These are phyloP conservation scores for Zosterops japonicus DNA, from an alignment of 2,113 vertebrate genomes.

Conservation along the genomic window DNA sequence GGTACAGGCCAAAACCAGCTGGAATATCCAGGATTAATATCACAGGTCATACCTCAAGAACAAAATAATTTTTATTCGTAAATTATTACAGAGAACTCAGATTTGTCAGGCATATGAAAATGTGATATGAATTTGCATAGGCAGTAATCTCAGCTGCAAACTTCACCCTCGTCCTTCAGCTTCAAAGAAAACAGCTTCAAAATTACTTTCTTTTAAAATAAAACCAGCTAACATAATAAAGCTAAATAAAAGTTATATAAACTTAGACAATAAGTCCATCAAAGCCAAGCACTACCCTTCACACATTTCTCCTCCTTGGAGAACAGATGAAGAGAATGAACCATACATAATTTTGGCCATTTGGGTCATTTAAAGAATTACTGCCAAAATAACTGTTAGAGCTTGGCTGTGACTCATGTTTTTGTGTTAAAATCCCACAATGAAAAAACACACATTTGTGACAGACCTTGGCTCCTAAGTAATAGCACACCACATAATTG, in stretches of 20 bases:
- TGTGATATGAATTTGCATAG: background rate
- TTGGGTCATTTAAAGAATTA: conserved; percentile 1
- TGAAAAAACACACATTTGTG: background rate
- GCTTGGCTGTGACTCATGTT: conserved; percentile 19
- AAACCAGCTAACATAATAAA: background rate
- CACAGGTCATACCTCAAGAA: background rate
- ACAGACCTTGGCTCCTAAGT: background rate
- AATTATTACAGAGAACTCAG: background rate
- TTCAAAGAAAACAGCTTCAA: background rate
- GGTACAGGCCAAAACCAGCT: background rate
- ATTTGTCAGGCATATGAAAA: background rate
- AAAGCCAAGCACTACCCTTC: background rate
- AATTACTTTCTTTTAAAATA: background rate
- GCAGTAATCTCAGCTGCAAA: background rate
- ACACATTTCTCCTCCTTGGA: background rate
- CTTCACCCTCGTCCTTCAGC: background rate
- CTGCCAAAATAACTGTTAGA: conserved; percentile 23
- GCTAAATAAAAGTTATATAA: background rate
- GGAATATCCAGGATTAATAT: background rate
- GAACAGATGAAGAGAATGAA: conserved; percentile 9
- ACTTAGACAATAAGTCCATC: background rate
- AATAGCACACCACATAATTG: background rate
- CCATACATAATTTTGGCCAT: background rate
- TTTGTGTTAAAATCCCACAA: conserved; percentile 29
- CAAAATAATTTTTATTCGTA: background rate